Conservation (phyloP, 2,888 invertebrate genomes). For the Chrysolina americana region DNA sequence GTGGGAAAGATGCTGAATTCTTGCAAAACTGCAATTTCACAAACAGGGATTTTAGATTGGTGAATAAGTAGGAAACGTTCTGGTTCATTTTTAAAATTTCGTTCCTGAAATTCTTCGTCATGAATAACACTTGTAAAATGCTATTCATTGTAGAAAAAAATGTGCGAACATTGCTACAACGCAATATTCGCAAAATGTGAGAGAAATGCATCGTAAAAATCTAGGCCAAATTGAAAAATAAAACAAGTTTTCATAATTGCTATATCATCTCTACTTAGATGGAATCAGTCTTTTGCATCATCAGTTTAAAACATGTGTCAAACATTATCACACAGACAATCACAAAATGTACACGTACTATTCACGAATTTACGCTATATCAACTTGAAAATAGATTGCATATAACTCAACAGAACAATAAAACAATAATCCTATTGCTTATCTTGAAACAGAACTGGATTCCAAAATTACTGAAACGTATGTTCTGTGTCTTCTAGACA, state of each 20-base stretch:
- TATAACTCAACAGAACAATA: neutral
- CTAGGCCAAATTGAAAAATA: neutral
- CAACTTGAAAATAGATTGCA: neutral
- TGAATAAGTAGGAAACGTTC: too few relatives aligned
- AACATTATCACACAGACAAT: constrained; percentile 67
- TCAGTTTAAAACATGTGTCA: constrained; percentile 63
- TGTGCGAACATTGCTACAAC: too few relatives aligned
- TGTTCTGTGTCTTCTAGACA: neutral
- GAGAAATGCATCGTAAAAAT: too few relatives aligned
- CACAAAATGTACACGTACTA: constrained; percentile 64
- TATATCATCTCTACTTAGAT: constrained; percentile 54
- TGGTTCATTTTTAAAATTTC: too few relatives aligned
- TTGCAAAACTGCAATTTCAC: too few relatives aligned
- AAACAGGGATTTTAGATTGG: too few relatives aligned
- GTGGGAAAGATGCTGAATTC: too few relatives aligned
- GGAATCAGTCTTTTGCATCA: constrained; percentile 67
- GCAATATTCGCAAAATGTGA: too few relatives aligned
- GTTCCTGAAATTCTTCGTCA: too few relatives aligned
- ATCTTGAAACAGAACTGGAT: neutral
- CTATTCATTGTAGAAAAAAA: too few relatives aligned
- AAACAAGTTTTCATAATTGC: neutral
- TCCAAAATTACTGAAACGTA: constrained; percentile 14
- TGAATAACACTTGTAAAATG: too few relatives aligned
- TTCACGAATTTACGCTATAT: constrained; percentile 51
- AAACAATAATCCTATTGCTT: neutral